Conservation (phyloP, 2,888 invertebrate species). For the Pandemis heparana region DNA sequence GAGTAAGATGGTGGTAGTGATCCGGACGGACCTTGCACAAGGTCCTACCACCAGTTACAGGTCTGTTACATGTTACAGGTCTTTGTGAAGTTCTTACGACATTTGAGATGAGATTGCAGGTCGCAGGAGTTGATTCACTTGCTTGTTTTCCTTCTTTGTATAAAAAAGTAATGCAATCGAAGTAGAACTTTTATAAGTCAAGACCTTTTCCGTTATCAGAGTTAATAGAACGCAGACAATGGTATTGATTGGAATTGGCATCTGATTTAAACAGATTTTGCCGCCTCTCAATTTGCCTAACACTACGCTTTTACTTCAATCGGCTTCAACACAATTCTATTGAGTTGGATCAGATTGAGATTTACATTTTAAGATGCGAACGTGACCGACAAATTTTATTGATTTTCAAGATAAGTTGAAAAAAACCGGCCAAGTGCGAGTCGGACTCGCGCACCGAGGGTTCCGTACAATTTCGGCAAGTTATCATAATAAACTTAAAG, state of each 20-base stretch:
- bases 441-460: too few species aligned
- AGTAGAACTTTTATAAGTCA: background rate
- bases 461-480: too few species aligned
- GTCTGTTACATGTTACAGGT: too few species aligned
- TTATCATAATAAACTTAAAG: too few species aligned
- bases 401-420: background rate
- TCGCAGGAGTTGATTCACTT: too few species aligned
- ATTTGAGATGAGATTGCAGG: too few species aligned
- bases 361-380: background rate
- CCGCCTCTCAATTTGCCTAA: background rate
- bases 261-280: background rate
- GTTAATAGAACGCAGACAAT: slow-evolving; percentile 12
- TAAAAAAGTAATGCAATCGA: too few species aligned
- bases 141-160: background rate
- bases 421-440: too few species aligned
- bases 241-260: slow-evolving; percentile 1
- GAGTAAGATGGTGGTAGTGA: too few species aligned
- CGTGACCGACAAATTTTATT: background rate
- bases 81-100: too few species aligned
- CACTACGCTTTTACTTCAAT: background rate
- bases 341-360: slow-evolving; percentile 11
- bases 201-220: background rate
- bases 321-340: background rate
- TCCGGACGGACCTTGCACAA: too few species aligned
- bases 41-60: too few species aligned